phyloP scores from a whole-genome alignment of 2,888 invertebrate genomes.

The Melanostoma mellinum region DNA sequence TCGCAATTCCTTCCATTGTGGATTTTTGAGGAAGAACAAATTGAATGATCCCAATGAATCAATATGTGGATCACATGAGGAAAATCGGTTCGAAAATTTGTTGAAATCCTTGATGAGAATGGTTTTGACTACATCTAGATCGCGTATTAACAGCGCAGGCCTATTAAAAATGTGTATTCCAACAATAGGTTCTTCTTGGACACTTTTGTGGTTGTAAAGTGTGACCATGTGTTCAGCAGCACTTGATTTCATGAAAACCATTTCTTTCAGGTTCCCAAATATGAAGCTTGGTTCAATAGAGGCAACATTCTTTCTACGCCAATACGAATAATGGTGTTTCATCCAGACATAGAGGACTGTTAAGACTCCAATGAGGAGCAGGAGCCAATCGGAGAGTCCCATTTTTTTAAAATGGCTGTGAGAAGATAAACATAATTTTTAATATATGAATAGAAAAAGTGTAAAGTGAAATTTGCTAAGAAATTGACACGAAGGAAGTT shows the following conservation, averaged over 20 bases:
- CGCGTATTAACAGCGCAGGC: slow-evolving; percentile 82
- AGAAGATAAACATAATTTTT: no score
- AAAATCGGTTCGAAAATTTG: slow-evolving; percentile 79
- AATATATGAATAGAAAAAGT: no score
- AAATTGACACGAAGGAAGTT: no score
- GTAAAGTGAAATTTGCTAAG: no score
- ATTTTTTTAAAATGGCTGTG: no score
- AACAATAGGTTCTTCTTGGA: slow-evolving; percentile 77
- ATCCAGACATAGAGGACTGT: slow-evolving; percentile 79
- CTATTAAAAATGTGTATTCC: slow-evolving; percentile 82
- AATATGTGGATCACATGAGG: slow-evolving; percentile 76
- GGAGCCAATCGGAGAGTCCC: no score
- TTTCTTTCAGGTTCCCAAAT: slow-evolving; percentile 81
- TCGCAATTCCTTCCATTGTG: slow-evolving; percentile 81
- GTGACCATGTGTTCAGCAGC: slow-evolving; percentile 79
- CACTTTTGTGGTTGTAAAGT: slow-evolving; percentile 78
- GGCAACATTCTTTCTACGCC: slow-evolving; percentile 80
- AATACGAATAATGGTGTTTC: slow-evolving; percentile 77
- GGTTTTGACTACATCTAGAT: slow-evolving; percentile 82
- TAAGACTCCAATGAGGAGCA: no score
- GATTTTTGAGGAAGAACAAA: slow-evolving; percentile 82
- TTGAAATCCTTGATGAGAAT: slow-evolving; percentile 82
- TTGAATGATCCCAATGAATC: slow-evolving; percentile 81
- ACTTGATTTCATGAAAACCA: slow-evolving; percentile 76
- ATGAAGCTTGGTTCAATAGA: slow-evolving; percentile 80